Evolutionary conservation across 2,797 vertebrate species (phyloP), one percentile per base, ranked within the genome.

Genomic region (Platyrinchus mystaceus): DNA sequence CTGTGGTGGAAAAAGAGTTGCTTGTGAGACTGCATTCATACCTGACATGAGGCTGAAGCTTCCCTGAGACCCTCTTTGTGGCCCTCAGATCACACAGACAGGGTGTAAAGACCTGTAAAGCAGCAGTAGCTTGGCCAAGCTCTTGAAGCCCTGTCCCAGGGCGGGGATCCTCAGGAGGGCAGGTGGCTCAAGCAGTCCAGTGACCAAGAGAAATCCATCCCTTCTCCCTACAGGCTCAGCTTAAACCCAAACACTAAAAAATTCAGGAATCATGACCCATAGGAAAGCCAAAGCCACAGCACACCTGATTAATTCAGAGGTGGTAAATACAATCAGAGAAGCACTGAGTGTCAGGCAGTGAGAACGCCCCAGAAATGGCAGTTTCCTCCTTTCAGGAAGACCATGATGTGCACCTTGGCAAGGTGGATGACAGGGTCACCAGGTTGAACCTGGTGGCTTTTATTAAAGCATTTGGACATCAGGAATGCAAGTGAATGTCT

Each of bases 381-480:
- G 39, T 4, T 41, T 34, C 37, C n/a, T 58, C 17, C 82, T 73
- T 47, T 39, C 1, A 1, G 55, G 43, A 73, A 32, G 30, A 87
- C 39, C 55, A 39, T 3, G 0, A 55, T 0, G 0, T 46, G 39
- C 22, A 16, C 46, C 66, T 69, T 79, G 70, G 70, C 74, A 60
- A 84, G 76, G 85, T 34, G 74, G 58, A 17, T 66, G 91, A 27
- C 69, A 18, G 87, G 28, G 52, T 52, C 68, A 5, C 16, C 9
- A 7, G 13, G 53, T 5, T 44, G 80, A 58, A 69, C 50, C 76
- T 43, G 12, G 64, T 26, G 68, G n/a, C 37, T 87, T 60, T 76
- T 81, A 70, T 60, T 44, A 16, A 80, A 73, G 62, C 81, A 2
- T 59, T 80, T 78, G 96, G 93, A 37, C 91, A 76, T 37, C 32